Evolutionary conservation across 1,140 invertebrate genomes (phyloP).

Genomic region (Heliconius himera): DNA sequence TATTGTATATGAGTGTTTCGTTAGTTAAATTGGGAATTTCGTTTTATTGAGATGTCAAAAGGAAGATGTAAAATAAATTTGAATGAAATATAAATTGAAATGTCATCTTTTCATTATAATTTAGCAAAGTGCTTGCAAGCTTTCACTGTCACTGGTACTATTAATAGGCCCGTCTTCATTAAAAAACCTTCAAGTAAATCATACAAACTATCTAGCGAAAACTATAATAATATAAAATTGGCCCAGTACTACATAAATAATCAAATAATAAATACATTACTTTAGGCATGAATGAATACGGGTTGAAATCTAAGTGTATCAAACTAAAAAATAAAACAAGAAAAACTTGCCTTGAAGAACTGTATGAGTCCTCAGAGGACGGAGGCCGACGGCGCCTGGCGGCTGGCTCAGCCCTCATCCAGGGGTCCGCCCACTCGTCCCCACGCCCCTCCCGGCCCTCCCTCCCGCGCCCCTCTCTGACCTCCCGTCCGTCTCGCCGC

Average conservation of each 20-base stretch:
- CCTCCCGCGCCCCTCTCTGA: conserved; percentile 41
- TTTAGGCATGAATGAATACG: conserved; percentile 17
- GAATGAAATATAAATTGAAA: conserved; percentile 5
- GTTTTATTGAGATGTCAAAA: neutral
- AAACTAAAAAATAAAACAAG: neutral
- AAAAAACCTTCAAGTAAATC: conserved; percentile 14
- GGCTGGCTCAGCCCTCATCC: conserved; percentile 86
- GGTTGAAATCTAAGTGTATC: conserved; percentile 16
- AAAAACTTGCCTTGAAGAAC: conserved; percentile 84
- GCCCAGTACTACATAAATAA: neutral
- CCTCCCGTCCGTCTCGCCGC: conserved; percentile 60
- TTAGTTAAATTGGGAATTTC: neutral
- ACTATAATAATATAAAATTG: conserved; percentile 6
- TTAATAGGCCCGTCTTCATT: conserved; percentile 6
- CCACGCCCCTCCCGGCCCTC: conserved; percentile 77
- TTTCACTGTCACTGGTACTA: conserved; percentile 17
- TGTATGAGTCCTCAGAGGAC: conserved; percentile 89
- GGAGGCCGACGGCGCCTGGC: conserved; percentile 81
- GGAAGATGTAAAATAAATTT: neutral
- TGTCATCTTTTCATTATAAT: conserved; percentile 19
- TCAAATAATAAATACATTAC: conserved; percentile 16
- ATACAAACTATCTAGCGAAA: conserved; percentile 5
- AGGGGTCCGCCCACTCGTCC: conserved; percentile 96
- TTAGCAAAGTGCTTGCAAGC: conserved; percentile 15
- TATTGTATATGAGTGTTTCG: neutral